Evolutionary conservation across 2,113 vertebrate species (phyloP), one percentile per base, ranked within the genome.

Genomic region (Periophthalmus modestus): DNA sequence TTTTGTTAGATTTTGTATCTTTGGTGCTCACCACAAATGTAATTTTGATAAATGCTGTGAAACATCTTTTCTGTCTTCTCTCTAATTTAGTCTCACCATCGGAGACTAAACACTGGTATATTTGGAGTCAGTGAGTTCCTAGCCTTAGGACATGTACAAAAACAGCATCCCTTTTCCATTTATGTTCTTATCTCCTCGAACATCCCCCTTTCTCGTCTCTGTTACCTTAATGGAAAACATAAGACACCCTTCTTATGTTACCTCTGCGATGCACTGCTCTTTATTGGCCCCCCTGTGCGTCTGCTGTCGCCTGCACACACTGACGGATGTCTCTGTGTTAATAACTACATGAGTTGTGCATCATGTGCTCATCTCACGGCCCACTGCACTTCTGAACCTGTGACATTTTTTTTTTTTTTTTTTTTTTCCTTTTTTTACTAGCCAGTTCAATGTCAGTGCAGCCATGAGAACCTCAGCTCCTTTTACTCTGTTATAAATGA

Each of bases 221-320:
- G 71, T 84, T 88, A 77, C 85, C 82, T 88, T 87, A 89, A 90
- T 89, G 85, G 88, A 85, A 83, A 88, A 82, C 86, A 89, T 62
- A 82, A 87, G 83, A 88, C 86, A 77, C 74, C 81, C 83, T 87
- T 89, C 85, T 90, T 78, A 82, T 82, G 87, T 86, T 81, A 72
- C 86, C 73, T 36, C 54, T 78, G 54, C 66, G 86, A 83, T 86
- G 82, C 65, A 73, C 74, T 79, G 79, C 77, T 80, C 73, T 73
- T 67, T 77, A 34, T 74, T 73, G 80, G 63, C 62, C 70, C 79
- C 76, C 61, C 79, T 74, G 73, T 77, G 59, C 70, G 66, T 73
- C 71, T 66, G 48, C 28, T n/a, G 80, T 87, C 85, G 81, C 82
- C 68, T 75, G 80, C 71, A 57, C 39, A 73, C 69, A 71, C 73